Base-by-base conservation (phyloP, 2,888 invertebrate species). In the Lordiphosa fenestrarum region DNA sequence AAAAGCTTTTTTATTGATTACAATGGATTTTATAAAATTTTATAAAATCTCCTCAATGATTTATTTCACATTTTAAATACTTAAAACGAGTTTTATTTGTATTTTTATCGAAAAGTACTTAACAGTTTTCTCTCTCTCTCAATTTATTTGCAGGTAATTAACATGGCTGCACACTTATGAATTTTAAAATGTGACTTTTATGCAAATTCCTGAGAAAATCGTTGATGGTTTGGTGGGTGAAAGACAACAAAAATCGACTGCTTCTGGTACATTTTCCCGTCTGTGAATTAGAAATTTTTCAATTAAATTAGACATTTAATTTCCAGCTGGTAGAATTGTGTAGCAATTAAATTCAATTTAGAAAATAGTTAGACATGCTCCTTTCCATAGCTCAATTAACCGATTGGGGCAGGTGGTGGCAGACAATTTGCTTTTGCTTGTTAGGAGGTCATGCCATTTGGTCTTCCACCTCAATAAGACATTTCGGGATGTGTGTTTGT, bases 261-360 rank as follows among this genome's bases (percentile, higher is more conserved):
- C 15, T 46, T n/a, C n/a, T 13, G 56, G 38, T 36, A 64, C 23
- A 12, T 56, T 50, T 48, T 37, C 49, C 39, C 49, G 35, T 46
- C 25, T 39, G 21, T 46, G 37, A 53, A 50, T 50, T 50, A n/a
- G 33, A 56, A 50, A 64, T 38, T 64, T 13, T 4, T 57, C 61
- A 62, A 76, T 83, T 75, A 59, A 75, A 80, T 76, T 76, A 75
- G 53, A 56, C 69, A 59, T 66, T 78, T 69, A 46, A 58, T 66
- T 66, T 58, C 50, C 53, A 64, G 61, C 65, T 50, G 25, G 47
- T 41, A 39, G 63, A 77, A 82, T 62, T 83, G 73, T 61, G 13
- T 53, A 60, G 61, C 75, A 77, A 77, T 77, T 71, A 76, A 65
- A 76, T 52, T 73, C 81, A 77, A 77, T 77, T 76, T 75, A 82